Evolutionary conservation across 2,888 invertebrate genomes (phyloP).

Genomic region (Xestia xanthographa): DNA sequence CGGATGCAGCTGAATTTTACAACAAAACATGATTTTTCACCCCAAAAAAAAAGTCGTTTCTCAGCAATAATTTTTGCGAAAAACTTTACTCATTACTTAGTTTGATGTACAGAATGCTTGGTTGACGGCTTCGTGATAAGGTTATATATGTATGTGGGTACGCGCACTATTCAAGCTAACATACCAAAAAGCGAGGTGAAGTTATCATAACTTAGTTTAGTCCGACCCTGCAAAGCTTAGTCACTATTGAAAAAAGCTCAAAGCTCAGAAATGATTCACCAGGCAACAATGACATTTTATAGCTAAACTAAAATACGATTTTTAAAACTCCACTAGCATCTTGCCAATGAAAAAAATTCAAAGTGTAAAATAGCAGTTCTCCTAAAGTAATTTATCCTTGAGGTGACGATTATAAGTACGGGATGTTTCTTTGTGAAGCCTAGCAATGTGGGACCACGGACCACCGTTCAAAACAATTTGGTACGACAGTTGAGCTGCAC

Average conservation of each 20-base stretch:
- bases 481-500: neutral
- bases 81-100: too few species aligned
- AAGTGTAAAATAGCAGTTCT: neutral
- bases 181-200: neutral
- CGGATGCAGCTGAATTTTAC: too few species aligned
- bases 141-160: too few species aligned
- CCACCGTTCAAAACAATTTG: neutral
- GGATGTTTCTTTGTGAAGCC: neutral
- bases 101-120: too few species aligned
- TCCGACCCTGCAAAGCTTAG: conserved; percentile 15
- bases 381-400: conserved; percentile 33
- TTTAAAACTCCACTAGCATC: neutral
- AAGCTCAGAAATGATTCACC: conserved; percentile 34
- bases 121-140: too few species aligned
- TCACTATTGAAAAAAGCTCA: conserved; percentile 25
- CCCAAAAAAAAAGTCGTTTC: too few species aligned
- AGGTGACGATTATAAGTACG: neutral
- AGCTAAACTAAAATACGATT: neutral
- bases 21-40: too few species aligned
- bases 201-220: neutral
- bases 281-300: neutral
- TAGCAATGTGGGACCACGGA: neutral
- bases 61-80: too few species aligned
- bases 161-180: too few species aligned
- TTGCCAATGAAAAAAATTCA: neutral